Conservation (phyloP, 1,140 invertebrate species). For the Eubasilissa regina region DNA sequence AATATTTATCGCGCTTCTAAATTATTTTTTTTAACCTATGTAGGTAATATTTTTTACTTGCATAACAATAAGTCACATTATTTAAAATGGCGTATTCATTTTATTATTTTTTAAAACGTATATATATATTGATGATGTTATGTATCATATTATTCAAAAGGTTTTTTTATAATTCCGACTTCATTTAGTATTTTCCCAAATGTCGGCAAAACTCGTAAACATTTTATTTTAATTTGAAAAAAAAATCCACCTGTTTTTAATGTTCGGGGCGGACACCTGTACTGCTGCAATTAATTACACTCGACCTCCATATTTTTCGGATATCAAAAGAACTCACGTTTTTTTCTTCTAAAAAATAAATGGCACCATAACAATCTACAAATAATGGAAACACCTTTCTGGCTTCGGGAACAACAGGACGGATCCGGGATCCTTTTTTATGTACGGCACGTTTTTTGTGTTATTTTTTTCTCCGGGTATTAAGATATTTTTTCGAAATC, state of each 20-base stretch:
- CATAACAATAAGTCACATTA: no score
- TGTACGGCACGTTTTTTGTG: slow-evolving; percentile 27
- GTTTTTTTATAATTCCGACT: no score
- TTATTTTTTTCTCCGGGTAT: slow-evolving; percentile 21
- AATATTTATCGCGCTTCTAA: no score
- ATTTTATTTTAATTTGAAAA: slow-evolving; percentile 11
- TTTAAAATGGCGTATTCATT: no score
- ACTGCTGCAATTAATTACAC: slow-evolving; percentile 34
- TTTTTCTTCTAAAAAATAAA: slow-evolving; percentile 38
- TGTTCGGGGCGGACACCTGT: slow-evolving; percentile 40
- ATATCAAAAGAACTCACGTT: slow-evolving; percentile 37
- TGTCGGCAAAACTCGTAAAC: not conserved
- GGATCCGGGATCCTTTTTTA: slow-evolving; percentile 29
- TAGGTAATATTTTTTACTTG: no score
- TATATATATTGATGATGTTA: no score
- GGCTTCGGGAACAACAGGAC: slow-evolving; percentile 15
- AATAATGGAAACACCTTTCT: slow-evolving; percentile 51
- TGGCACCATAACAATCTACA: slow-evolving; percentile 50
- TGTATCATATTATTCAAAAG: no score
- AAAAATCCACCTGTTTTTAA: slow-evolving; percentile 39
- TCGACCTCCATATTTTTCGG: slow-evolving; percentile 42
- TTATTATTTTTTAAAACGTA: no score
- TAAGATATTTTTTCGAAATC: slow-evolving; percentile 24
- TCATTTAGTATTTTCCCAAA: not conserved
- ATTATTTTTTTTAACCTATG: no score